These are phyloP conservation scores for Lapara coniferarum DNA, from an alignment of 2,888 invertebrate genomes.

Conservation along the genomic window DNA sequence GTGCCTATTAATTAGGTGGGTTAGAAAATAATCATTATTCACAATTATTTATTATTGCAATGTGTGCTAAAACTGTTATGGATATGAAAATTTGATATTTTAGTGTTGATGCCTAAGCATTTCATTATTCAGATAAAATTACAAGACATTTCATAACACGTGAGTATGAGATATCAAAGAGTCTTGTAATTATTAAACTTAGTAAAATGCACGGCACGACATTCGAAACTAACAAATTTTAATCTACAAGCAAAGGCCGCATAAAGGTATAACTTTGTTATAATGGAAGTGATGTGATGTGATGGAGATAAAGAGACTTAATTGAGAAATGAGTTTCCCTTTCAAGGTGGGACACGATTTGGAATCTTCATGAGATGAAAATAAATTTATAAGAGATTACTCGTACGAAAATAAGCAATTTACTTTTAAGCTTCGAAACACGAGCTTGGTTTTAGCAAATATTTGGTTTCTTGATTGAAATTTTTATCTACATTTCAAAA, in stretches of 20 bases:
- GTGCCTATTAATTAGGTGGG: too few species aligned
- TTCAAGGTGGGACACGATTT: conserved; percentile 22
- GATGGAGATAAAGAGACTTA: background rate
- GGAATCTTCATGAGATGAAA: conserved; percentile 33
- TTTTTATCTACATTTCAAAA: background rate
- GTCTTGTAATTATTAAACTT: too few species aligned
- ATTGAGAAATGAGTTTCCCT: conserved; percentile 25
- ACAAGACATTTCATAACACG: too few species aligned
- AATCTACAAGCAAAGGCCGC: background rate
- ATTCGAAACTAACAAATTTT: too few species aligned
- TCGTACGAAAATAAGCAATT: conserved; percentile 43
- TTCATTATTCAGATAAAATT: too few species aligned
- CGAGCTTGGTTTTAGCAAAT: conserved; percentile 39
- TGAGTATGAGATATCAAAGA: too few species aligned
- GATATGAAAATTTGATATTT: too few species aligned
- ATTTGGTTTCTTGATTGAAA: conserved; percentile 40
- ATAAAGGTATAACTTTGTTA: background rate
- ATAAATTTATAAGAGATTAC: conserved; percentile 36
- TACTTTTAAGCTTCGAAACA: conserved; percentile 40
- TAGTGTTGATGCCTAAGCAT: too few species aligned
- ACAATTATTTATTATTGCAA: too few species aligned
- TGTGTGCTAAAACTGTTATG: too few species aligned
- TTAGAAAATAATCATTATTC: too few species aligned
- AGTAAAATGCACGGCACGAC: too few species aligned
- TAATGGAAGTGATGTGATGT: conserved; percentile 2